Base-by-base conservation (phyloP, 2,888 invertebrate genomes). In the Uropetala carovei region DNA sequence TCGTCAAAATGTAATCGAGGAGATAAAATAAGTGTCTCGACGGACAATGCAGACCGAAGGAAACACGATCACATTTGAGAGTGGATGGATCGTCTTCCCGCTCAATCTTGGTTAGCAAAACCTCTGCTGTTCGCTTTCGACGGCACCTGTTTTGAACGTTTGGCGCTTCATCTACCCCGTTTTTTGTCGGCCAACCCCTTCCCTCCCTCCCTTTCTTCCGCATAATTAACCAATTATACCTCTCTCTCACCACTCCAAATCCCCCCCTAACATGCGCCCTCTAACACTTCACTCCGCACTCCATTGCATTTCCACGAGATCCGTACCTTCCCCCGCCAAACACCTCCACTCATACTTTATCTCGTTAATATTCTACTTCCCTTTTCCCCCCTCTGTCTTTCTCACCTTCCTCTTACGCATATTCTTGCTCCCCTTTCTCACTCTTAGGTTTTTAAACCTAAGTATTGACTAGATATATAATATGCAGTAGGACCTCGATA, bases 221-320 rank as follows among this genome's bases (percentile, higher is more conserved):
- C 68, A 18, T 68, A 68, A 68, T 68, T 68, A 68, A 68, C 68
- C 68, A 68, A 9, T 68, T 68, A 68, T 9, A 68, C 68, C 68
- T 68, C 68, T 22, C 68, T 22, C 22, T 22, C 68, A 3, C 68
- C 9, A 3, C n/a, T 22, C 18, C 64, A n/a, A n/a, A 16, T n/a
- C 64, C 16, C 64, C 64, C 3, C 3, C 11, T n/a, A 16, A 18
- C 68, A 8, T 18, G 2, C 68, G 7, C 68, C 5, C 43, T 43
- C 43, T 43, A 1, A 43, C 43, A 3, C 43, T 5, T 43, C 43
- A 43, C 43, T 43, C 43, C 43, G 43, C 43, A 43, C 1, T 43
- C 43, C 43, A 43, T 43, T 43, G 43, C 43, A 43, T 68, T 68
- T 22, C 68, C 68, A 68, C 18, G n/a, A 22, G 68, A 68, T 18